Evolutionary conservation across 2,113 vertebrate species (phyloP).

Genomic region (Nannobrachium achirus): DNA sequence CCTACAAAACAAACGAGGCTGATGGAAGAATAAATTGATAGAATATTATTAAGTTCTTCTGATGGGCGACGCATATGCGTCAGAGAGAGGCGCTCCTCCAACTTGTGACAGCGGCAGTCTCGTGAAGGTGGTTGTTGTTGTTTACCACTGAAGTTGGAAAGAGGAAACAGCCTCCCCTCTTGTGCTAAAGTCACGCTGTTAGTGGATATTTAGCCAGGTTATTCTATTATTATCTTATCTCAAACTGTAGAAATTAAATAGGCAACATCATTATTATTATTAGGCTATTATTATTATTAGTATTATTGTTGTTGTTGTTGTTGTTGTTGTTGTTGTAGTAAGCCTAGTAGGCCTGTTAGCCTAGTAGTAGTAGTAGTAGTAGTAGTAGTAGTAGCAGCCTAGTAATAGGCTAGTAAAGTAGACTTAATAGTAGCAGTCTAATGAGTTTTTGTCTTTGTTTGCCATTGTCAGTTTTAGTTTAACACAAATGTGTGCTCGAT

Average conservation of each 20-base stretch:
- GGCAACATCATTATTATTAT: too few species aligned
- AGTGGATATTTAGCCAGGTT: too few species aligned
- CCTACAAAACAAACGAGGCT: background rate
- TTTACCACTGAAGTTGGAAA: conserved; percentile 43
- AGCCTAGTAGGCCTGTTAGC: too few species aligned
- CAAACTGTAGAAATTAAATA: too few species aligned
- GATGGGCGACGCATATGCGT: conserved; percentile 22
- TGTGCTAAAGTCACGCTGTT: conserved; percentile 1
- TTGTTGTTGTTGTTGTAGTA: too few species aligned
- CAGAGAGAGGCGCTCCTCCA: conserved; percentile 36
- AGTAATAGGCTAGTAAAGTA: background rate
- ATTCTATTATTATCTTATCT: too few species aligned
- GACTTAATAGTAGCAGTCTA: background rate
- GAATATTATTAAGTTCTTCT: background rate
- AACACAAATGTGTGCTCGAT: too few species aligned
- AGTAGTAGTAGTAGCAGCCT: background rate
- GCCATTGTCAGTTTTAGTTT: too few species aligned
- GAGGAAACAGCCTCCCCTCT: conserved; percentile 28
- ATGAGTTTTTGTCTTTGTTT: too few species aligned
- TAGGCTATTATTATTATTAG: too few species aligned
- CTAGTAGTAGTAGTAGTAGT: background rate
- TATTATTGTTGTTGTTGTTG: too few species aligned
- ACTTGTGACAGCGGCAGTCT: conserved; percentile 33
- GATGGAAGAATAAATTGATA: background rate
- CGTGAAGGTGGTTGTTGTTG: conserved; percentile 55